A percentile compares a stretch with the other conserved stretches of the same genome.
These are phyloP conservation scores for Limnodromus scolopaceus DNA, from an alignment of 2,797 vertebrate species.

Conservation along the genomic window DNA sequence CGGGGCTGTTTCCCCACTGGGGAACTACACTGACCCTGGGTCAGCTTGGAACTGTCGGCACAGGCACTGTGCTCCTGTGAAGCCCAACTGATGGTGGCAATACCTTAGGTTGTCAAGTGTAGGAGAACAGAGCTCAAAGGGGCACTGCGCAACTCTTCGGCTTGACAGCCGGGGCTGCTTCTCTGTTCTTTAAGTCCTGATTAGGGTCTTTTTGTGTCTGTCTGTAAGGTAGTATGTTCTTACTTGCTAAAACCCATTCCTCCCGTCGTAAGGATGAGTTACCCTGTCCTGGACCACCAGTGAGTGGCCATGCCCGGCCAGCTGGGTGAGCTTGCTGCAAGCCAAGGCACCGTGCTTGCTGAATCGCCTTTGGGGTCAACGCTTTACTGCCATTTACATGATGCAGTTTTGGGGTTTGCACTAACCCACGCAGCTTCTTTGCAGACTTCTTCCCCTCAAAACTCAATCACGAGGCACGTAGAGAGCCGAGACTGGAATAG, in stretches of 20 bases:
- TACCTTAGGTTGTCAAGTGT: neutral
- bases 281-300: neutral
- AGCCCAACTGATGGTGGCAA: neutral
- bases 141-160: neutral
- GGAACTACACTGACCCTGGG: neutral
- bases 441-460: neutral
- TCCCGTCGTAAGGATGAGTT: neutral
- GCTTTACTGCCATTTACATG: neutral
- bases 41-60: neutral
- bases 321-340: neutral
- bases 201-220: neutral
- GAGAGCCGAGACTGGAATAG: neutral
- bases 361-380: neutral
- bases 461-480: neutral
- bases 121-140: neutral
- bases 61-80: neutral
- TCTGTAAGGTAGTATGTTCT: neutral
- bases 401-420: neutral
- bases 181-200: accelerated
- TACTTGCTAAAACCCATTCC: neutral
- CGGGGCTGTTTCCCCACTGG: neutral
- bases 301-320: accelerated
- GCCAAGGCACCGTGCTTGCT: neutral
- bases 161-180: neutral
- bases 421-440: neutral